Conservation (phyloP, 2,888 invertebrate species). For the Syrista parreyssii region DNA sequence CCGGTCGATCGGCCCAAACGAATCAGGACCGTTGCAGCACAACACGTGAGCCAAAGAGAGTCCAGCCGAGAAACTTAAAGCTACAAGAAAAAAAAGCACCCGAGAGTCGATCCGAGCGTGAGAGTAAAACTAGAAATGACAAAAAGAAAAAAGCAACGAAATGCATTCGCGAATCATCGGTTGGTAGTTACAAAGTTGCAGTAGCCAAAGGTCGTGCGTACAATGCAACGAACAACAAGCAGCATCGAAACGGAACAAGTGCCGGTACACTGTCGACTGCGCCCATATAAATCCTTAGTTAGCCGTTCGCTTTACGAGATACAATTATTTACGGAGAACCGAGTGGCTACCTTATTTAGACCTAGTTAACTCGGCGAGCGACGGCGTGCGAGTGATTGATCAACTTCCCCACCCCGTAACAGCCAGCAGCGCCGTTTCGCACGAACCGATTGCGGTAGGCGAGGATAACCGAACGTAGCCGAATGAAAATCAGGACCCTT, state of each 20-base stretch:
- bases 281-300: slow-evolving; percentile 57
- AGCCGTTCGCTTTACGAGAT: slow-evolving; percentile 55
- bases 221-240: neutral
- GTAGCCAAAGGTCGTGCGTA: neutral
- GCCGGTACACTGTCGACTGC: slow-evolving; percentile 51
- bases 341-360: slow-evolving; percentile 48
- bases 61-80: neutral
- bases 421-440: neutral
- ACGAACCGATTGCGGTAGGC: neutral
- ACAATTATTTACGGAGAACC: slow-evolving; percentile 49
- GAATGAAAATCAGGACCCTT: neutral
- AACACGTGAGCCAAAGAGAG: neutral
- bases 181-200: neutral
- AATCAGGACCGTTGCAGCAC: neutral
- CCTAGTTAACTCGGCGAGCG: slow-evolving; percentile 49
- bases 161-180: neutral
- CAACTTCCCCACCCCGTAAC: slow-evolving; percentile 27
- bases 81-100: neutral
- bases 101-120: neutral
- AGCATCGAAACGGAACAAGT: slow-evolving; percentile 38
- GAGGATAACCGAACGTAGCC: neutral
- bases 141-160: neutral
- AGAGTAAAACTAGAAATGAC: neutral
- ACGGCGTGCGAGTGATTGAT: slow-evolving; percentile 42
- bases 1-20: neutral